Evolutionary conservation across 2,888 invertebrate genomes (phyloP), one percentile per base, ranked within the genome.

Genomic region (Parnassius mnemosyne): DNA sequence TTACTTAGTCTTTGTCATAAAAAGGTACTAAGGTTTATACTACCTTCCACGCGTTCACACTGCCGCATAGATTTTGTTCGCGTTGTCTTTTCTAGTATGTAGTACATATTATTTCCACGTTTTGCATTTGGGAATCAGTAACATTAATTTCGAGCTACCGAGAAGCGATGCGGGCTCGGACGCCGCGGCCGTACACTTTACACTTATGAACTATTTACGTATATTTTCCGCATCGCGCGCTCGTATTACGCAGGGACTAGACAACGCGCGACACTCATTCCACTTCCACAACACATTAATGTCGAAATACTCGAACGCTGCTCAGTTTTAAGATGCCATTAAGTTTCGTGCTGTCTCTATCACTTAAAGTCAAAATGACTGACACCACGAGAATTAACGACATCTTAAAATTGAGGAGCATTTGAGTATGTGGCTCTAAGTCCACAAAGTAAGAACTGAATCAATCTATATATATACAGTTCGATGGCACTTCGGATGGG

Each of bases 201-300:
- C 67, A 74, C 79, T 86, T 84, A 78, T 66, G n/a, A 76, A 73
- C 87, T 89, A 89, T 69, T 89, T 90, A 90, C 90, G 90, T 90
- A 89, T 90, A 87, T 86, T 68, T 67, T n/a, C 75, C 71, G 75
- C 77, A 77, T 74, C 81, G 82, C 80, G 80, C 53, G 34, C 69
- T 71, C 75, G 78, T 73, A 73, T 70, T 75, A 49, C 49, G 80
- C 77, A 76, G 78, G 77, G 87, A 86, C 87, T 86, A 87, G 86
- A 83, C 78, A 71, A 74, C 79, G 81, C 80, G 78, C 80, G 82
- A 70, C 79, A 73, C 66, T 65, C 63, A 63, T 62, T 66, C 66
- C 65, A 67, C 63, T 63, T 66, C 9, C 67, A 68, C 64, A 61
- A 65, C 73, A 66, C 70, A 12, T 7, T n/a, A 46, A 66, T 63